phyloP scores from a whole-genome alignment of 2,888 invertebrate species.

The Aricia artaxerxes region DNA sequence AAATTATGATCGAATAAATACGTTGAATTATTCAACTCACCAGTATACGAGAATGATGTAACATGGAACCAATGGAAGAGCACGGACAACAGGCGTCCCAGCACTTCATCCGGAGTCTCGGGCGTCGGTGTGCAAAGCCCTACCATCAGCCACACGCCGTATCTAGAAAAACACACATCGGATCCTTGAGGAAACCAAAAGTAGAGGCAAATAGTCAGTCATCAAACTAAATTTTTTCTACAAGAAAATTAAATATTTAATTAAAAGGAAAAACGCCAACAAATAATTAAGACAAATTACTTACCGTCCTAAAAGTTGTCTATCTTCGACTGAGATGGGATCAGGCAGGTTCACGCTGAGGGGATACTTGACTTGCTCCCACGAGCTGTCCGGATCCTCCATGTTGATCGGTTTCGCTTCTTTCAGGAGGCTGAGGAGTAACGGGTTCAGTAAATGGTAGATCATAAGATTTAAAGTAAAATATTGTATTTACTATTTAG shows the following conservation, averaged over 20 bases:
- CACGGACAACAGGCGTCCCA: constrained; percentile 96
- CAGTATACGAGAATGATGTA: constrained; percentile 97
- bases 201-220: neutral
- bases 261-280: too few species aligned
- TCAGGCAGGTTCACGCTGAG: constrained; percentile 72
- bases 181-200: neutral
- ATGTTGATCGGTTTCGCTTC: constrained; percentile 92
- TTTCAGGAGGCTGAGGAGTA: constrained; percentile 85
- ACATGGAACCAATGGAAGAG: constrained; percentile 99
- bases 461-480: too few species aligned
- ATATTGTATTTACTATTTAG: too few species aligned
- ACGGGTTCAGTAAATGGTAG: neutral
- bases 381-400: constrained; percentile 78
- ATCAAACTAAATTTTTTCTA: too few species aligned
- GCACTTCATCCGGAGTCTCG: constrained; percentile 87
- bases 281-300: too few species aligned
- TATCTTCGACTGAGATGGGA: constrained; percentile 90
- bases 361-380: constrained; percentile 68
- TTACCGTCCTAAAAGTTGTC: constrained; percentile 88
- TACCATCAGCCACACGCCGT: constrained; percentile 98
- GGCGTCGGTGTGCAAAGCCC: constrained; percentile 92
- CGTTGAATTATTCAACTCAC: constrained; percentile 64
- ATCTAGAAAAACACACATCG: constrained; percentile 71
- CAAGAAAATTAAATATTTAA: too few species aligned
- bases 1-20: too few species aligned